Conservation (phyloP, 2,888 invertebrate genomes). For the Megastigmus dorsalis region DNA sequence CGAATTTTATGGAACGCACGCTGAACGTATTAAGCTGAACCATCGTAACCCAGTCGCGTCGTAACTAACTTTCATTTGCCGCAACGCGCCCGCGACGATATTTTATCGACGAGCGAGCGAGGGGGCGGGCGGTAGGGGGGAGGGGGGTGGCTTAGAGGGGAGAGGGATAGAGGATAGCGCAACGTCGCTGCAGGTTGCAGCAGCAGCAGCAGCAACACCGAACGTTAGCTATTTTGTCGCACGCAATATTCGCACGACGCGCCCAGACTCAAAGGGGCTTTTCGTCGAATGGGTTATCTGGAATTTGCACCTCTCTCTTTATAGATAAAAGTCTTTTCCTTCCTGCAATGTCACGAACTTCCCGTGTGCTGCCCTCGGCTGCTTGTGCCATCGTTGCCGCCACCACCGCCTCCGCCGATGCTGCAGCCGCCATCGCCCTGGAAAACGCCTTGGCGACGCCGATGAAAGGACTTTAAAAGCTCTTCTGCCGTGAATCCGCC, state of each 20-base stretch:
- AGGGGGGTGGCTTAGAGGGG: background rate
- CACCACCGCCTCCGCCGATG: slow-evolving; percentile 22
- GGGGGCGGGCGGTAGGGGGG: background rate
- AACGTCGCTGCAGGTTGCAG: background rate
- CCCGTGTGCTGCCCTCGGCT: slow-evolving; percentile 16
- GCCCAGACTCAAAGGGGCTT: slow-evolving; percentile 35
- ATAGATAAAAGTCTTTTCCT: slow-evolving; percentile 48
- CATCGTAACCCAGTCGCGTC: slow-evolving; percentile 28
- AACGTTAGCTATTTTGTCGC: slow-evolving; percentile 20
- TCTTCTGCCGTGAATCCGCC: slow-evolving; percentile 37
- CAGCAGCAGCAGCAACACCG: too few relatives aligned
- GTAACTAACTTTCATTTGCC: slow-evolving; percentile 32
- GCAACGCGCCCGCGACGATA: slow-evolving; percentile 4
- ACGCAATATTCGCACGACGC: slow-evolving; percentile 26
- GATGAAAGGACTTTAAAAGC: slow-evolving; percentile 50
- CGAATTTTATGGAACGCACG: slow-evolving; percentile 24
- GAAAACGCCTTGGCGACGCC: slow-evolving; percentile 44
- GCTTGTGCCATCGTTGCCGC: slow-evolving; percentile 26
- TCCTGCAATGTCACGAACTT: slow-evolving; percentile 45
- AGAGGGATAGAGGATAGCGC: background rate
- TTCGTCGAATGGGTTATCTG: slow-evolving; percentile 33
- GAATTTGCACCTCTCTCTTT: slow-evolving; percentile 43
- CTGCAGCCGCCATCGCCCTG: slow-evolving; percentile 33
- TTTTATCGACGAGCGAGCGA: background rate
- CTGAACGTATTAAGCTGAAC: slow-evolving; percentile 26